Percentiles rank a stretch among this genome's conserved stretches.
phyloP scores from a whole-genome alignment of 2,113 vertebrate species.

The Ancistrus triradiatus region DNA sequence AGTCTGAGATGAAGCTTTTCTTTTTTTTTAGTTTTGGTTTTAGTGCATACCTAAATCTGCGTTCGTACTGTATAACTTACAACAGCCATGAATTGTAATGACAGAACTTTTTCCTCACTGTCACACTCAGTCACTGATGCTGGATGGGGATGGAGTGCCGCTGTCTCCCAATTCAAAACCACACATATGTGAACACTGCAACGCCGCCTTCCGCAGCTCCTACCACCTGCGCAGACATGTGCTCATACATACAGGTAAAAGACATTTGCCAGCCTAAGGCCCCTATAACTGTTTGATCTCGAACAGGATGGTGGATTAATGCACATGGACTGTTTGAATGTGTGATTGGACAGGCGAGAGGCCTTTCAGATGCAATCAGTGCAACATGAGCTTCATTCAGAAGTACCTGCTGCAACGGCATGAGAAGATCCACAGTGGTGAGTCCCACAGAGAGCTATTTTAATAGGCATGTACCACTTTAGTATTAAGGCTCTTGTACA shows the following conservation, averaged over 20 bases:
- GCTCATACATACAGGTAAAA: constrained; percentile 92
- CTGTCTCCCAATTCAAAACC: constrained; percentile 92
- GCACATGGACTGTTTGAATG: too few species aligned
- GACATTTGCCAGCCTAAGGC: constrained; percentile 39
- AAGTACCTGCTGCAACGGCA: constrained; percentile 96
- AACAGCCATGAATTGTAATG: too few species aligned
- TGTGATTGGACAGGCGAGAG: constrained; percentile 79
- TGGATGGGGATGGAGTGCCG: constrained; percentile 80
- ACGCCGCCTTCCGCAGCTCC: constrained; percentile 94
- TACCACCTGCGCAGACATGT: constrained; percentile 97
- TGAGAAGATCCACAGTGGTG: constrained; percentile 94
- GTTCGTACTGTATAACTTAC: too few species aligned
- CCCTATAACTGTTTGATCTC: background rate
- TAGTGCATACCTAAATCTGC: too few species aligned
- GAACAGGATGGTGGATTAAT: too few species aligned
- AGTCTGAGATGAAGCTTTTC: too few species aligned
- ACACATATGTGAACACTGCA: constrained; percentile 97
- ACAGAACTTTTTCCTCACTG: background rate
- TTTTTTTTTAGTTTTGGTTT: too few species aligned
- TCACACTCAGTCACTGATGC: constrained; percentile 53
- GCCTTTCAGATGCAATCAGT: constrained; percentile 98
- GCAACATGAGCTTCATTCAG: constrained; percentile 99
- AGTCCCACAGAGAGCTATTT: too few species aligned
- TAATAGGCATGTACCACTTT: too few species aligned
- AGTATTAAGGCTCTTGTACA: too few species aligned